Evolutionary conservation across 2,113 vertebrate species (phyloP), one percentile per base, ranked within the genome.

Genomic region (Myocastor coypus): DNA sequence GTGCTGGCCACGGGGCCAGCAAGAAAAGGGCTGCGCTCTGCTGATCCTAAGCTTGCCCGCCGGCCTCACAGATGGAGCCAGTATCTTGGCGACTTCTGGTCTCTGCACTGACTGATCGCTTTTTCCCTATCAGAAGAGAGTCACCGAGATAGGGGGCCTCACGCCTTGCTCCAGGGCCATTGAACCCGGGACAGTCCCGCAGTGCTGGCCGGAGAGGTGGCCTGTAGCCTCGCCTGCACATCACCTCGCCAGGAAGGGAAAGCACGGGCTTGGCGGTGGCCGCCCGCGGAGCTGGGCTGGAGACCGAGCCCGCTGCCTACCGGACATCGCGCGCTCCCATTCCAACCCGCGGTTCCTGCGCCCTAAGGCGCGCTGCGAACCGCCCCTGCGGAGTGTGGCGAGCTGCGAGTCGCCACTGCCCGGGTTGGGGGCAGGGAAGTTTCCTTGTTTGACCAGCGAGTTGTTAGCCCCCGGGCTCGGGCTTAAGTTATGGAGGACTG

Each of bases 91-190:
- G 89, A 90, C 93, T 91, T 78, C 87, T 94, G 26, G 68, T 91
- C 97, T 95, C 80, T 40, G 0, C 63, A 66, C 92, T 86, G 90
- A 89, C 87, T 14, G 87, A 88, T 92, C 32, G 83, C 87, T 91
- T 97, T 89, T 96, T 50, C 24, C 57, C 92, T 81, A 90, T 97
- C 93, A 73, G 97, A 96, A 97, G 93, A 89, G 92, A 94, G 95
- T 85, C 89, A 22, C 64, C 1, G 82, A 93, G 94, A 95, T 77
- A 87, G 88, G 92, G 91, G 8, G 57, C 93, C 95, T 96, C 95
- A 30, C 8, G 78, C 86, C 75, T 87, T 12, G 85, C 78, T 97
- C 61, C 73, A 34, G 28, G 13, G 66, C 3, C 2, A 57, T 7
- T 0, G 52, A 50, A 68, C 82, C 64, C 22, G 9, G 4, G 63